phyloP scores from a whole-genome alignment of 1,140 invertebrate species.

The Elysia chlorotica region DNA sequence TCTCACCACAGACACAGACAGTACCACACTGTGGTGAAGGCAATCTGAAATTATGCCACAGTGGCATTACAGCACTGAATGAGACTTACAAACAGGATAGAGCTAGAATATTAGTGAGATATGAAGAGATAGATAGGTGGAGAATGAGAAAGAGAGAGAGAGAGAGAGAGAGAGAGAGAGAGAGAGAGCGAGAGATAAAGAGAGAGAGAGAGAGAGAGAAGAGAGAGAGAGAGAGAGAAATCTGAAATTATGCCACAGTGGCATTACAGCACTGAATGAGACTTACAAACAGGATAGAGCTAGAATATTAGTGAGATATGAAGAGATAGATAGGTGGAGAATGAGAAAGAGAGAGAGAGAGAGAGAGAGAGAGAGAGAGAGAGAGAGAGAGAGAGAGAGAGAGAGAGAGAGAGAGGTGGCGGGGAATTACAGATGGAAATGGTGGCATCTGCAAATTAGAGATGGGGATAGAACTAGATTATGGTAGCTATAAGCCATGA shows the following conservation, averaged over 20 bases:
- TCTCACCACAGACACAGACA: no score
- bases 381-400: background rate
- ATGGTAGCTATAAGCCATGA: background rate
- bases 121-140: background rate
- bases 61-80: background rate
- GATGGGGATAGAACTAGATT: background rate
- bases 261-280: background rate
- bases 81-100: background rate
- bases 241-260: background rate
- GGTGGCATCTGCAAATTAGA: background rate
- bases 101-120: background rate
- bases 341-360: background rate
- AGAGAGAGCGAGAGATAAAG: background rate
- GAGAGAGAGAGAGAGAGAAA: conserved; percentile 1
- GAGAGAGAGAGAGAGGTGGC: background rate
- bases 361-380: conserved; percentile 1
- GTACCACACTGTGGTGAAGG: no score
- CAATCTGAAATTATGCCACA: background rate
- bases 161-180: background rate
- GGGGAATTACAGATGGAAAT: background rate
- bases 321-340: background rate
- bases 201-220: background rate
- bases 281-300: background rate
- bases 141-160: background rate
- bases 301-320: background rate